Base-by-base conservation (phyloP, 2,797 vertebrate species). In the Mus minutoides region DNA sequence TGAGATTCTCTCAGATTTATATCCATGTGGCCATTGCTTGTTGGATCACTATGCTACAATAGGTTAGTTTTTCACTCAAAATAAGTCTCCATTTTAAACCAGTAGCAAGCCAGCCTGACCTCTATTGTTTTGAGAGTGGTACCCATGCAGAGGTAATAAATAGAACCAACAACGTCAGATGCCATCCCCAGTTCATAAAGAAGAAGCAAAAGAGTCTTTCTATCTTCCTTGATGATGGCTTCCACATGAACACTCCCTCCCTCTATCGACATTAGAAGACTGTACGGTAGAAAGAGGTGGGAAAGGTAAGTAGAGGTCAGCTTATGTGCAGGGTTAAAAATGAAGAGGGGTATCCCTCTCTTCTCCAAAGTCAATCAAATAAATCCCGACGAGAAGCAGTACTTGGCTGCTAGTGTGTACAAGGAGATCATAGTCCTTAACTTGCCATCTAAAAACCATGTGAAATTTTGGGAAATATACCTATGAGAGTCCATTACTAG, bases 1-100 rank as follows among this genome's bases (percentile, higher is more conserved):
- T 12, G 82, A 97, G 90, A 91, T 54, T 92, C 84, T 69, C 69
- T 73, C 82, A 56, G 71, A 96, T 95, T 94, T 90, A 69, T 56
- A 78, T 79, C 75, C 83, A 54, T 31, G 17, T 79, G 80, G 62
- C 11, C 67, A 84, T 46, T 16, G 49, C 49, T 88, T n/a, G 22
- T 86, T 76, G n/a, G 85, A 75, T 29, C 24, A 76, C 69, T 85
- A 31, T 73, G 95, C 87, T 89, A n/a, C 40, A 90, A 62, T 64
- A 80, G 29, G 37, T 58, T 86, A 67, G 71, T 75, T 40, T 95
- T 92, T 88, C 75, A n/a, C 29, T 96, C 56, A 79, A 77, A 96
- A 88, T 43, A 49, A 58, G 2, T 34, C 77, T 75, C 40, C 49
- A 37, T 83, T 80, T 90, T 78, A 79, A 91, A 82, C 43, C 46